Evolutionary conservation across 2,113 vertebrate genomes (phyloP), one percentile per base, ranked within the genome.

Genomic region (Strix uralensis): DNA sequence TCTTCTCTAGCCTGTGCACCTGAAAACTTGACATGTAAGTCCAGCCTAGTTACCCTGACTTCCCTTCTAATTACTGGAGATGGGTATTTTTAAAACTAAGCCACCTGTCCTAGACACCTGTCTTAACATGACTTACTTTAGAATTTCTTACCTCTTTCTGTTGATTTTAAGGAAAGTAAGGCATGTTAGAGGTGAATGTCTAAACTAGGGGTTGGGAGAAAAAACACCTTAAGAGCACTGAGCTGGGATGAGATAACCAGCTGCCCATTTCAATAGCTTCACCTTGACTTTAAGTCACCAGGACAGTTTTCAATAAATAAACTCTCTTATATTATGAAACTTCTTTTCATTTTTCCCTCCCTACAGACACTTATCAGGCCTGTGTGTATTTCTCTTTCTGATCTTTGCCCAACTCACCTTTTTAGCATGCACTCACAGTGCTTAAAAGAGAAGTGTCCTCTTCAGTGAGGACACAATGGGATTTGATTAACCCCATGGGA

Each of bases 401-500:
- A 54, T 88, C 42, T 9, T 81, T 10, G 5, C 13, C 44, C 26
- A 10, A 14, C 54, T 75, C 74, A 51, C 49, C 26, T 90, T 77
- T 94, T 74, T 69, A 65, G 27, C 11, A 55, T 26, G 61, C n/a
- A 17, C 38, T 92, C 36, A 16, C 5, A 32, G 15, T 25, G 15
- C 40, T 83, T 63, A 23, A 58, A 55, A 81, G 66, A 86, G 10
- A 82, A 65, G 20, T 10, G 7, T 40, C 73, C 18, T 94, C 42
- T 88, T 85, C 36, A 62, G n/a, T 17, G 40, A 94, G 32, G 54
- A 80, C 40, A 94, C 80, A 96, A 95, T 85, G 46, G 47, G 30
- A 54, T 63, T 75, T 97, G 92, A 97, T 96, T 91, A 97, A 82
- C 20, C n/a, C 55, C 6, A 4, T 6, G 13, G 90, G 34, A 73